phyloP scores from a whole-genome alignment of 2,797 vertebrate species.

The Hoplostethus atlanticus region DNA sequence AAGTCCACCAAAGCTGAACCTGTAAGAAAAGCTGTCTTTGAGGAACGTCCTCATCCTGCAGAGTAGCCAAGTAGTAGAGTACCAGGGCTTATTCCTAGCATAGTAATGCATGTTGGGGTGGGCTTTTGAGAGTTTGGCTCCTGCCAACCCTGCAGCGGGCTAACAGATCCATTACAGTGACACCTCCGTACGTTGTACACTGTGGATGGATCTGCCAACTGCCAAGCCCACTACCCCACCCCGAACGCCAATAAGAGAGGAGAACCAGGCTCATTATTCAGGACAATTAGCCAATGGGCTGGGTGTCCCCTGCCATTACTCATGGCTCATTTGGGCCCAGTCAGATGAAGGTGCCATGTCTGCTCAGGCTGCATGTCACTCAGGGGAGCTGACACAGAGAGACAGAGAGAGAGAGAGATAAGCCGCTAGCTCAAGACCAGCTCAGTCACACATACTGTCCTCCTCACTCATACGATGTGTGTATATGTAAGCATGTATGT shows the following conservation, averaged over 20 bases:
- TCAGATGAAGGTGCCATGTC: conserved; percentile 74
- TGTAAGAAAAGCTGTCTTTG: conserved; percentile 22
- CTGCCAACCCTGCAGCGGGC: conserved; percentile 47
- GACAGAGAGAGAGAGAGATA: conserved; percentile 13
- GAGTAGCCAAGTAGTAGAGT: conserved; percentile 5
- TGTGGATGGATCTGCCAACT: conserved; percentile 43
- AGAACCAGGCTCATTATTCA: conserved; percentile 69
- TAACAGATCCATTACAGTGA: conserved; percentile 62
- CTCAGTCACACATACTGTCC: conserved; percentile 17
- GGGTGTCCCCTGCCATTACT: conserved; percentile 65
- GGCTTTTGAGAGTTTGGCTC: conserved; percentile 48
- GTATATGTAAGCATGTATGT: not conserved
- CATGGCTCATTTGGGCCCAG: conserved; percentile 73
- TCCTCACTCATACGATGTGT: not conserved
- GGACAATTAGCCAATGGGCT: conserved; percentile 78
- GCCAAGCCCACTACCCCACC: conserved; percentile 50
- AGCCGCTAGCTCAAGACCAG: conserved; percentile 16
- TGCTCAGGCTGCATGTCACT: conserved; percentile 68
- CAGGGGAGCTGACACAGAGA: conserved; percentile 36
- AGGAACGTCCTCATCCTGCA: conserved; percentile 10
- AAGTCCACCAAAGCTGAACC: conserved; percentile 23
- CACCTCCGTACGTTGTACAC: conserved; percentile 15
- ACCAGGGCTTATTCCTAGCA: conserved; percentile 2
- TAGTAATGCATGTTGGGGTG: conserved; percentile 22
- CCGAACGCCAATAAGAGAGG: conserved; percentile 63